A percentile compares a stretch with the other conserved stretches of the same genome.
Evolutionary conservation across 1,140 invertebrate genomes (phyloP).

Genomic region (Amyelois transitella): DNA sequence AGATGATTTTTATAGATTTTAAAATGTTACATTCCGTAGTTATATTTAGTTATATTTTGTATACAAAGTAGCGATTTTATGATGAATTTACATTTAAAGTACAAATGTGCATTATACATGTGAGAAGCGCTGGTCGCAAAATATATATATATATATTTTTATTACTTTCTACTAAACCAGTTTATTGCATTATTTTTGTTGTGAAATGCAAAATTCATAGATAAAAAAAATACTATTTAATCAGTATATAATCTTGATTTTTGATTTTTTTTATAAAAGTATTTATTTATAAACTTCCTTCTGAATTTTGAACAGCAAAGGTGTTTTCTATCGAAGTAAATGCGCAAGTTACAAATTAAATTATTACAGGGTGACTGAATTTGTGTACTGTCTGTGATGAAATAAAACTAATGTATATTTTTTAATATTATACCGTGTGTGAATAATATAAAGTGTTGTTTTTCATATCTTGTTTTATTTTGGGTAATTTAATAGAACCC

Average conservation of each 20-base stretch:
- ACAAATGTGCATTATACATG: constrained; percentile 7
- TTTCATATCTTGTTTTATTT: constrained; percentile 23
- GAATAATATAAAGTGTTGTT: constrained; percentile 21
- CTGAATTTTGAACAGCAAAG: background rate
- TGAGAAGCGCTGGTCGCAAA: constrained; percentile 4
- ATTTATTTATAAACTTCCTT: too few relatives aligned
- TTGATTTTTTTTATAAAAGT: too few relatives aligned
- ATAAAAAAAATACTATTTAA: too few relatives aligned
- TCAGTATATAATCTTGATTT: too few relatives aligned
- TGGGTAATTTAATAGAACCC: too few relatives aligned
- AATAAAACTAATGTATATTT: constrained; percentile 14
- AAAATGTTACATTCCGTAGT: constrained; percentile 36
- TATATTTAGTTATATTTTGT: constrained; percentile 18
- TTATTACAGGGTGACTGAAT: constrained; percentile 6
- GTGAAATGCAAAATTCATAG: too few relatives aligned
- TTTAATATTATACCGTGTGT: constrained; percentile 11
- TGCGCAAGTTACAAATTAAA: too few relatives aligned
- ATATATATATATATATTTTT: background rate
- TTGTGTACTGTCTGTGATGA: constrained; percentile 25
- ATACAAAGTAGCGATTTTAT: constrained; percentile 19
- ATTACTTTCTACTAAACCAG: background rate
- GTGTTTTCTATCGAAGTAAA: background rate
- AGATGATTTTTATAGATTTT: background rate
- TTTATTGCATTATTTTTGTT: too few relatives aligned
- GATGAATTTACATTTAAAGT: constrained; percentile 17